These are phyloP conservation scores for Pyrocoelia pectoralis DNA, from an alignment of 2,888 invertebrate genomes.

Conservation along the genomic window DNA sequence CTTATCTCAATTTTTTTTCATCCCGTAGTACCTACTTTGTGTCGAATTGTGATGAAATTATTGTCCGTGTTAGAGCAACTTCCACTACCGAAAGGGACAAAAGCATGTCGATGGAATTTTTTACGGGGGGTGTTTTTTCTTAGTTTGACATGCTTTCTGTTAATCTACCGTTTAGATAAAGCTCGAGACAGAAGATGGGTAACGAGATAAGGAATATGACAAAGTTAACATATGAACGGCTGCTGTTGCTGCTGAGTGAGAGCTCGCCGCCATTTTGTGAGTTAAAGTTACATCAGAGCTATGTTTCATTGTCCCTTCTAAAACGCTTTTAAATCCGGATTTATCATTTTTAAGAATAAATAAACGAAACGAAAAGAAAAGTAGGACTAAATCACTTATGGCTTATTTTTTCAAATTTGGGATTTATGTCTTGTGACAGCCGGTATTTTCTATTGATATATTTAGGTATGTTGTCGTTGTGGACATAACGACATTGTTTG, in stretches of 20 bases:
- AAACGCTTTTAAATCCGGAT: background rate
- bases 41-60: no score
- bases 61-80: background rate
- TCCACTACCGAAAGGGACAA: conserved; percentile 26
- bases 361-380: conserved; percentile 4
- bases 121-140: conserved; percentile 32
- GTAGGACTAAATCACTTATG: no score
- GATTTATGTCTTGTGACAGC: conserved; percentile 36
- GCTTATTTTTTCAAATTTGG: conserved; percentile 37
- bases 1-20: background rate
- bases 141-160: conserved; percentile 35
- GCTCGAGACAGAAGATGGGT: conserved; percentile 39
- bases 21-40: background rate
- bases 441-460: conserved; percentile 40
- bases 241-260: background rate
- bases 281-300: background rate
- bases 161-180: conserved; percentile 46
- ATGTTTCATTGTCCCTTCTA: background rate
- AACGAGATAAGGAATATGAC: conserved; percentile 44
- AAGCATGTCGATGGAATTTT: conserved; percentile 25
- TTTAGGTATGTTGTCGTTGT: conserved; percentile 38
- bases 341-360: background rate
- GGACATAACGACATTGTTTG: conserved; percentile 41
- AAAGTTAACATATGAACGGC: conserved; percentile 43
- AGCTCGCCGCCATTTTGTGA: background rate